phyloP scores from a whole-genome alignment of 2,113 vertebrate species.

The Heterotilapia buettikoferi region DNA sequence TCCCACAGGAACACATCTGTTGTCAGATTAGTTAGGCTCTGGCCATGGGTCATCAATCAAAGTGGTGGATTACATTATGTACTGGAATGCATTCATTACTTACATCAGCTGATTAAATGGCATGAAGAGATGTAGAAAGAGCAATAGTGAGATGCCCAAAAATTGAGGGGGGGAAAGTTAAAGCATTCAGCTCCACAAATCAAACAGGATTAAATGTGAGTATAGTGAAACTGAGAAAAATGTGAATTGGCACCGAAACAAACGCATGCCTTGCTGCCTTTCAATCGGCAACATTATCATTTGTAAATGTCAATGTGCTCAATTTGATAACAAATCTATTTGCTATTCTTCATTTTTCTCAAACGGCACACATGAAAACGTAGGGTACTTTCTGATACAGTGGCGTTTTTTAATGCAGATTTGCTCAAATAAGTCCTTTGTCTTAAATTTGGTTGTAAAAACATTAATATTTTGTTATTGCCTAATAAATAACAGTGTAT shows the following conservation, averaged over 20 bases:
- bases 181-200: background rate
- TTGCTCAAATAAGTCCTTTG: background rate
- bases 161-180: background rate
- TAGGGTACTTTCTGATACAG: background rate
- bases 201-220: background rate
- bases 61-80: conserved; percentile 19
- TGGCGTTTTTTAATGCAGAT: background rate
- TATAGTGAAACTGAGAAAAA: background rate
- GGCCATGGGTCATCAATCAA: conserved; percentile 48
- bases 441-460: background rate
- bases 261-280: background rate
- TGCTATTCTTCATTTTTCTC: background rate
- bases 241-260: background rate
- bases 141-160: background rate
- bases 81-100: conserved; percentile 18
- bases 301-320: background rate
- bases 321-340: background rate
- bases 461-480: background rate
- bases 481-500: background rate
- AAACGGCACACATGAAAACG: background rate
- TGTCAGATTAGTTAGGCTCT: conserved; percentile 33
- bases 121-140: background rate
- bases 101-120: conserved; percentile 28
- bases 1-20: conserved; percentile 42
- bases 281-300: background rate